Percentiles rank a stretch among this genome's conserved stretches.
phyloP scores from a whole-genome alignment of 2,113 vertebrate species.

The Chroicocephalus ridibundus region DNA sequence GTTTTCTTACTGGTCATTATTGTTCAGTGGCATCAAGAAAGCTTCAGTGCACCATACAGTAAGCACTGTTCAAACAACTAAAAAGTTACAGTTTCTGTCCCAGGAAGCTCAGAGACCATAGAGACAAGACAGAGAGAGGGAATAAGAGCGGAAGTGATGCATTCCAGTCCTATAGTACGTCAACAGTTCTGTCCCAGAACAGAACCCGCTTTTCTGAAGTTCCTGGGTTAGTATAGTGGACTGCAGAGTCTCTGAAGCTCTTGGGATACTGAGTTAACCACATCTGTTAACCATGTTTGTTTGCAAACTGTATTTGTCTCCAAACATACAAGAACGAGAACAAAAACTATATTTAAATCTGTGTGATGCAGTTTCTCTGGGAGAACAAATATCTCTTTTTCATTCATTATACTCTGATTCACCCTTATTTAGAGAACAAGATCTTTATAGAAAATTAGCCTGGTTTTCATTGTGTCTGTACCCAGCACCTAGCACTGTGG shows the following conservation, averaged over 20 bases:
- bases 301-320: neutral
- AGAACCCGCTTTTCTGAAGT: neutral
- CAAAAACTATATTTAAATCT: neutral
- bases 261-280: neutral
- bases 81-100: neutral
- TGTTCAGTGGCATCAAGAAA: neutral
- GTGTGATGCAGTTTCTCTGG: neutral
- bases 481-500: neutral
- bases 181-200: neutral
- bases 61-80: neutral
- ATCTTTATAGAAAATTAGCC: neutral
- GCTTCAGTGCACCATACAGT: accelerated
- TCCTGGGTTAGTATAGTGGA: neutral
- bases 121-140: neutral
- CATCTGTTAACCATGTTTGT: neutral
- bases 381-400: neutral
- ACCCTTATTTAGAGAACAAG: neutral
- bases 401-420: neutral
- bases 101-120: neutral
- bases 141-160: neutral
- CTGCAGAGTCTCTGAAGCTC: neutral
- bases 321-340: neutral
- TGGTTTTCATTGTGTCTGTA: neutral
- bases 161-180: neutral
- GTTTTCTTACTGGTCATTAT: neutral